A percentile compares a stretch with the other conserved stretches of the same genome.
These are phyloP conservation scores for Conus betulinus DNA, from an alignment of 1,140 invertebrate species.

Conservation along the genomic window DNA sequence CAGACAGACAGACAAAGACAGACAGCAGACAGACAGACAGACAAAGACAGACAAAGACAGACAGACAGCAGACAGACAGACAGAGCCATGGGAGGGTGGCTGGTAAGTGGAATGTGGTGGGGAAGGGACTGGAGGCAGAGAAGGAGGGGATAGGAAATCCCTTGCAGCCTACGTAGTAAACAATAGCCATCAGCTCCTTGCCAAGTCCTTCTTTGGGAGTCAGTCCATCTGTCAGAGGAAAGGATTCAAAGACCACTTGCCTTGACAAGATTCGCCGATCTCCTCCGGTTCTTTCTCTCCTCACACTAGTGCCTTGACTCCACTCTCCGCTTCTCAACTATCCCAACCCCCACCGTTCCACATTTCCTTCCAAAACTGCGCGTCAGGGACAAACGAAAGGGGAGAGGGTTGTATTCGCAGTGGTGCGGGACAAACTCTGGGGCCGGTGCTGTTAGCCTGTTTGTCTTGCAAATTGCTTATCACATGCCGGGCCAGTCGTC, in stretches of 20 bases:
- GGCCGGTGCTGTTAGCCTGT: slow-evolving; percentile 5
- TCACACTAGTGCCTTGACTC: neutral
- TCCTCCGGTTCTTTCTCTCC: slow-evolving; percentile 28
- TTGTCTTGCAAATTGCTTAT: slow-evolving; percentile 29
- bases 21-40: slow-evolving; percentile 1
- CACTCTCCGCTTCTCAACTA: neutral
- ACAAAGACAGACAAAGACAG: neutral
- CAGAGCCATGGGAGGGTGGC: neutral
- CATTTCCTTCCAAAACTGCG: neutral
- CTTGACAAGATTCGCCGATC: no score
- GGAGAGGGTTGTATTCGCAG: no score
- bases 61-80: neutral
- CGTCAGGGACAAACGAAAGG: no score
- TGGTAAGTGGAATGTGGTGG: no score
- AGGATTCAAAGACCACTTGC: no score
- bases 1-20: neutral
- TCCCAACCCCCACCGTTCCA: neutral
- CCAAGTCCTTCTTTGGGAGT: no score
- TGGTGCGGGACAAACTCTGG: neutral
- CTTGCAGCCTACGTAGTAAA: neutral
- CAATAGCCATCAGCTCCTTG: no score
- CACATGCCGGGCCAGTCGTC: neutral
- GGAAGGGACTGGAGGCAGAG: neutral
- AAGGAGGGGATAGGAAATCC: neutral
- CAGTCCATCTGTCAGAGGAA: no score